Conservation (phyloP, 2,888 invertebrate species). For the Brachylomia viminalis region DNA sequence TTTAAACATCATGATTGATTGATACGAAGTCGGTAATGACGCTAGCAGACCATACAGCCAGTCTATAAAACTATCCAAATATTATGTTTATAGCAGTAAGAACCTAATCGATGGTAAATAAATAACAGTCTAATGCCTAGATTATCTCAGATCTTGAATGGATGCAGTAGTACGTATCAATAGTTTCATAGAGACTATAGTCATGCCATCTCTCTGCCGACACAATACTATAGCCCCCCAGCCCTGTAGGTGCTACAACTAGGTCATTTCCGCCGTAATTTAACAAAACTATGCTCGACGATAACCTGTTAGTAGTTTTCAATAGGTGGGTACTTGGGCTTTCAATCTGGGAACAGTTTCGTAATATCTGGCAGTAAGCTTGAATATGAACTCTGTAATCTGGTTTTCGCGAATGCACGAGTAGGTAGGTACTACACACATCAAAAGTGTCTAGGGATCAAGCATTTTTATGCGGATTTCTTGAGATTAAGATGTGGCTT, state of each 20-base stretch:
- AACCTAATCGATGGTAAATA: background rate
- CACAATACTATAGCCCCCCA: slow-evolving; percentile 1
- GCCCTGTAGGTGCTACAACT: background rate
- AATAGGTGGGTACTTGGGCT: slow-evolving; percentile 5
- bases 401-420: background rate
- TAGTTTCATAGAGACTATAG: slow-evolving; percentile 20
- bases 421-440: no score
- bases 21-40: slow-evolving; percentile 1
- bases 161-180: background rate
- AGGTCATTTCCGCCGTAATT: slow-evolving; percentile 23
- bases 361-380: slow-evolving; percentile 19
- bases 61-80: background rate
- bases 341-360: slow-evolving; percentile 10
- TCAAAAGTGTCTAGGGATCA: no score
- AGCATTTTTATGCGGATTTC: no score
- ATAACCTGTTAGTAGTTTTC: slow-evolving; percentile 33
- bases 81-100: background rate
- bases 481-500: no score
- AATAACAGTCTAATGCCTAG: background rate
- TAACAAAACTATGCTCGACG: slow-evolving; percentile 3
- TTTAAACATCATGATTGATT: slow-evolving; percentile 26
- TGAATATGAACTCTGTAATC: background rate
- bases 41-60: background rate
- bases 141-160: slow-evolving; percentile 2
- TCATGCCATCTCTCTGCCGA: slow-evolving; percentile 6